phyloP scores from a whole-genome alignment of 2,888 invertebrate genomes.

The Camptogramma bilineatum region DNA sequence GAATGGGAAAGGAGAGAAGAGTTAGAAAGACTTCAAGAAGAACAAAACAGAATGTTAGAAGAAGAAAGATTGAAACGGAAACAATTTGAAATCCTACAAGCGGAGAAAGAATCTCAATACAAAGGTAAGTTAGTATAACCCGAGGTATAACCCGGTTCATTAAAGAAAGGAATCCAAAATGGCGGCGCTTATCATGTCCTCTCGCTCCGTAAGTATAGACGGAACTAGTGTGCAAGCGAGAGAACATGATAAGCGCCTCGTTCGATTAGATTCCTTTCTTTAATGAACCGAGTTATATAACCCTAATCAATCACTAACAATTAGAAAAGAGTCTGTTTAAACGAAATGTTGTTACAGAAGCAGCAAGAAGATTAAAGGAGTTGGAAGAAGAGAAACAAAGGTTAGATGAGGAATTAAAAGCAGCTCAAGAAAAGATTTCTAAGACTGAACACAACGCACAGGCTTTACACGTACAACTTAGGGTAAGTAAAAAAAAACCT shows the following conservation, averaged over 20 bases:
- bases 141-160: too few relatives aligned
- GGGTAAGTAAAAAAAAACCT: constrained; percentile 56
- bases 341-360: constrained; percentile 82
- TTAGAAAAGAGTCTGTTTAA: neutral
- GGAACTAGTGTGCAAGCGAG: too few relatives aligned
- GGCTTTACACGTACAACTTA: constrained; percentile 73
- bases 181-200: too few relatives aligned
- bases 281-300: too few relatives aligned
- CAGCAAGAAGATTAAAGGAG: constrained; percentile 88
- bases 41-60: constrained; percentile 89
- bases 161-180: too few relatives aligned
- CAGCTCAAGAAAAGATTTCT: constrained; percentile 88
- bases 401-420: constrained; percentile 89
- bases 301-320: neutral
- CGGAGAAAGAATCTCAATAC: constrained; percentile 89
- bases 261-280: too few relatives aligned
- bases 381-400: constrained; percentile 89
- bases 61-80: constrained; percentile 90
- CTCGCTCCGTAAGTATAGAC: too few relatives aligned
- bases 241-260: too few relatives aligned
- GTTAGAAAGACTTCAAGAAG: constrained; percentile 91
- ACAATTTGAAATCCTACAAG: constrained; percentile 90
- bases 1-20: constrained; percentile 94
- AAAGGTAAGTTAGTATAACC: constrained; percentile 82
- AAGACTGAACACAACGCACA: constrained; percentile 86